These are phyloP conservation scores for Dromius quadrimaculatus DNA, from an alignment of 2,888 invertebrate species.

Conservation along the genomic window DNA sequence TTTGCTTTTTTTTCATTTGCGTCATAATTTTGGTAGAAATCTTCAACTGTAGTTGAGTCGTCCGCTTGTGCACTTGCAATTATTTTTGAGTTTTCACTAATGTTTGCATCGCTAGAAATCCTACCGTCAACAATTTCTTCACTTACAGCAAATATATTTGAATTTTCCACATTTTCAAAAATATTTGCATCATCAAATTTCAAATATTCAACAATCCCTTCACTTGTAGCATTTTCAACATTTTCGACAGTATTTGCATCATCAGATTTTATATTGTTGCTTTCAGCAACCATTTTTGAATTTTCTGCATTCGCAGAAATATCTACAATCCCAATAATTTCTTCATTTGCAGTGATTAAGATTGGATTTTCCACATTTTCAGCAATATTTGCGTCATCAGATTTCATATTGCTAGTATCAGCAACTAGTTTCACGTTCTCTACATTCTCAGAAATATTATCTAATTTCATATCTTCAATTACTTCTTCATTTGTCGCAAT, in stretches of 20 bases:
- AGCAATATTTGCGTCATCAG: not conserved
- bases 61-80: too few species aligned
- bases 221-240: too few species aligned
- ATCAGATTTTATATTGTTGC: not conserved
- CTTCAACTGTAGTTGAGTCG: too few species aligned
- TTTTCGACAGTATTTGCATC: not conserved
- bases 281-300: not conserved
- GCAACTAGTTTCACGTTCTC: not conserved
- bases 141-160: not conserved
- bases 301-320: too few species aligned
- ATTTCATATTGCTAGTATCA: not conserved
- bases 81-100: too few species aligned
- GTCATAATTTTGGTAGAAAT: too few species aligned
- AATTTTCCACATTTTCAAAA: too few species aligned
- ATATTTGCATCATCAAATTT: not conserved
- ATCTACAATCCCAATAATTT: not conserved
- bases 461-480: not conserved
- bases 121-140: too few species aligned
- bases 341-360: too few species aligned
- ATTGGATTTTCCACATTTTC: not conserved
- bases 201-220: not conserved
- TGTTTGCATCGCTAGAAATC: too few species aligned
- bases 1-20: too few species aligned
- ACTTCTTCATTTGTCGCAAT: not conserved
- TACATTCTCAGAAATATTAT: not conserved